Conservation (phyloP, 64 coral and sea anemone species). For the Anthopleura sola region DNA sequence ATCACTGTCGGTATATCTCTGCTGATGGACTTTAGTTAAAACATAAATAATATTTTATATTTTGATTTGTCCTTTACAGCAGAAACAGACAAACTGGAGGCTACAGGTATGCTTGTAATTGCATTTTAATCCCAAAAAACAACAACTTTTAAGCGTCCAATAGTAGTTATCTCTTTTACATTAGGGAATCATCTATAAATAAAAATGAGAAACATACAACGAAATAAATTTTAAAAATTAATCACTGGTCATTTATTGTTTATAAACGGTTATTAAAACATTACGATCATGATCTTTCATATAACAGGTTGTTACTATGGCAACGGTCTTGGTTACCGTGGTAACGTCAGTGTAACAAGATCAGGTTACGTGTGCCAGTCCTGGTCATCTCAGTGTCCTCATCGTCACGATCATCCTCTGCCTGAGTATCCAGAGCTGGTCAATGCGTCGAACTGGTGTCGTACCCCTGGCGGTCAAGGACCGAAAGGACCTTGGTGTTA, state of each 20-base stretch:
- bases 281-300: too few relatives aligned
- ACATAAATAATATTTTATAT: neutral
- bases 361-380: slow-evolving; percentile 37
- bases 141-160: too few relatives aligned
- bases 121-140: neutral
- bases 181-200: too few relatives aligned
- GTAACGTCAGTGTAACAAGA: slow-evolving; percentile 19
- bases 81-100: slow-evolving; percentile 15
- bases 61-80: slow-evolving; percentile 1
- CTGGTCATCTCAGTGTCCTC: slow-evolving; percentile 29
- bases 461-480: slow-evolving; percentile 21
- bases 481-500: slow-evolving; percentile 27
- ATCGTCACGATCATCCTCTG: slow-evolving; percentile 13
- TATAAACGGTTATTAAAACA: too few relatives aligned
- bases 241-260: too few relatives aligned
- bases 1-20: too few relatives aligned
- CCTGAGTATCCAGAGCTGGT: neutral
- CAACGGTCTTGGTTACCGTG: slow-evolving; percentile 40
- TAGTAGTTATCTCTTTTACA: too few relatives aligned
- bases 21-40: too few relatives aligned
- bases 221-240: too few relatives aligned
- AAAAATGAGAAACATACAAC: too few relatives aligned
- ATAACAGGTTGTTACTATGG: neutral
- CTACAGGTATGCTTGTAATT: neutral
- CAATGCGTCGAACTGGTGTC: slow-evolving; percentile 31